Percentiles rank a stretch among this genome's conserved stretches.
Evolutionary conservation across 2,797 vertebrate species (phyloP).

Genomic region (Cottoperca gobio): DNA sequence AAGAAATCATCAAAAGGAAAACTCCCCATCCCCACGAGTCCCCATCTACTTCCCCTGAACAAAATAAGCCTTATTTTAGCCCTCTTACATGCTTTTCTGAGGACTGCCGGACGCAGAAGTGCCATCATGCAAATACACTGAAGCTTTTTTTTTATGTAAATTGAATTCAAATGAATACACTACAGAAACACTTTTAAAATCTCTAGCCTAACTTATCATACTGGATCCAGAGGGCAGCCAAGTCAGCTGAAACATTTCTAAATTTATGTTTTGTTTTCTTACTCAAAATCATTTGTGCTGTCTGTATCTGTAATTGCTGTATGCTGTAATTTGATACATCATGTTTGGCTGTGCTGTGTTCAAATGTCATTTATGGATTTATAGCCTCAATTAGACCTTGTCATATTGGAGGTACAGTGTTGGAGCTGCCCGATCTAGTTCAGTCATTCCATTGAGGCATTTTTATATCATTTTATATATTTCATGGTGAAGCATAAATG

Average conservation of each 20-base stretch:
- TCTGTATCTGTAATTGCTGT: not conserved
- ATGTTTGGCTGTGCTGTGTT: slow-evolving; percentile 1
- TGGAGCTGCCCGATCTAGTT: not conserved
- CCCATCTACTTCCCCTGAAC: not conserved
- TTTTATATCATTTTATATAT: not conserved
- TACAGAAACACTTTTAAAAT: not conserved
- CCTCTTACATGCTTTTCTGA: slow-evolving; percentile 9
- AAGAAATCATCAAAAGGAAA: slow-evolving; percentile 1
- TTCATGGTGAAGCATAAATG: not conserved
- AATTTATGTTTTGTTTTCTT: slow-evolving; percentile 5
- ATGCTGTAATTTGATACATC: not conserved
- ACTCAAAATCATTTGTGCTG: not conserved
- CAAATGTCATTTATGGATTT: not conserved
- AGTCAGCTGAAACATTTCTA: not conserved
- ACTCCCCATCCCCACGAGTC: not conserved
- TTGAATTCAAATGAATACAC: not conserved
- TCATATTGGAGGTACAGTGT: not conserved
- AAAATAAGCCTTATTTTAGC: not conserved
- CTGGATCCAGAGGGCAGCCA: not conserved
- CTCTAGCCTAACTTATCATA: not conserved
- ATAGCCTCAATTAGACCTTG: slow-evolving; percentile 7
- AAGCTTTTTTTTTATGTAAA: not conserved
- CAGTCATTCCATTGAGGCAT: not conserved
- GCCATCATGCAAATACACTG: not conserved
- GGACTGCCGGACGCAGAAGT: not conserved